A percentile compares a stretch with the other conserved stretches of the same genome.
phyloP scores from a whole-genome alignment of 2,888 invertebrate genomes.

The Polydrusus tereticollis region DNA sequence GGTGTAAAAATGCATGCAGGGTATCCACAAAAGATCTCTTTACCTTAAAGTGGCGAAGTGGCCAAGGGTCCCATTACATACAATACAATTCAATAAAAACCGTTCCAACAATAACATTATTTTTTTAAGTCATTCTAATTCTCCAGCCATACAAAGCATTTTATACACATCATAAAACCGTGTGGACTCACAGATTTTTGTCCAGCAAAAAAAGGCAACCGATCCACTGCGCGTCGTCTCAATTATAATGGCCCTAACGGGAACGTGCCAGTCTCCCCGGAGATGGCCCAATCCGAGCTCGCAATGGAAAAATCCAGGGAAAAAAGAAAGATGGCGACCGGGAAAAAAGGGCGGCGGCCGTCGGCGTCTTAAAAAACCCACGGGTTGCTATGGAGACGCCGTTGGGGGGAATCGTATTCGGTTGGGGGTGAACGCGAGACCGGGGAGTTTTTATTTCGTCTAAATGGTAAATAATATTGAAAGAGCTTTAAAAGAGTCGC shows the following conservation, averaged over 20 bases:
- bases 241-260: slow-evolving; percentile 40
- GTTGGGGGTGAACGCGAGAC: slow-evolving; percentile 58
- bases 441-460: slow-evolving; percentile 52
- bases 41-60: too few relatives aligned
- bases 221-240: slow-evolving; percentile 37
- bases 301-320: slow-evolving; percentile 38
- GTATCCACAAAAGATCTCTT: too few relatives aligned
- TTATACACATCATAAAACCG: too few relatives aligned
- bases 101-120: too few relatives aligned
- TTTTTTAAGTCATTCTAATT: too few relatives aligned
- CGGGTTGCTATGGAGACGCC: slow-evolving; percentile 63
- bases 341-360: slow-evolving; percentile 62
- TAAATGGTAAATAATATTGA: slow-evolving; percentile 43
- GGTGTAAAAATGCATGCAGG: too few relatives aligned
- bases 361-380: slow-evolving; percentile 61
- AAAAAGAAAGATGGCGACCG: slow-evolving; percentile 62
- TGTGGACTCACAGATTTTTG: background rate
- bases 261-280: slow-evolving; percentile 36
- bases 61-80: too few relatives aligned
- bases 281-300: slow-evolving; percentile 36
- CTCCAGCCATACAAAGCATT: too few relatives aligned
- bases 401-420: slow-evolving; percentile 54
- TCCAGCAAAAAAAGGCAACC: background rate
- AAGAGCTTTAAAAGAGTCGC: slow-evolving; percentile 34
- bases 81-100: too few relatives aligned